A percentile compares a stretch with the other conserved stretches of the same genome.
Conservation (phyloP, 2,113 vertebrate species). For the Nothoprocta perdicaria region DNA sequence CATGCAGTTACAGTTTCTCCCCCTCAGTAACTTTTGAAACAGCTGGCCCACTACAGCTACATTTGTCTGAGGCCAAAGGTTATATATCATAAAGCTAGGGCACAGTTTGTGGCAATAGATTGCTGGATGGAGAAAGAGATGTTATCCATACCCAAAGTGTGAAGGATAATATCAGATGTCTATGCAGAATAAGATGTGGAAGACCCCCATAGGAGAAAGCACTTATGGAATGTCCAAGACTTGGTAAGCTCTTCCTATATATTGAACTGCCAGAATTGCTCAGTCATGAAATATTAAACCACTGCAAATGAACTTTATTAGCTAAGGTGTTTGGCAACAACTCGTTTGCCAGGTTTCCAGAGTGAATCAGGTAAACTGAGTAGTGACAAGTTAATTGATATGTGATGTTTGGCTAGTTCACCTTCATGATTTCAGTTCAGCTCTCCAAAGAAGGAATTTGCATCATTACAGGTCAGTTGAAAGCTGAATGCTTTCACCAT, state of each 20-base stretch:
- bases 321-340: not conserved
- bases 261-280: not conserved
- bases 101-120: not conserved
- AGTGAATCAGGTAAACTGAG: constrained; percentile 18
- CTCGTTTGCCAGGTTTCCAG: not conserved
- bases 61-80: not conserved
- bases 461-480: not conserved
- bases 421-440: not conserved
- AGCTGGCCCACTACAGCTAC: not conserved
- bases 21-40: not conserved
- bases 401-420: constrained; percentile 1
- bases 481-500: not conserved
- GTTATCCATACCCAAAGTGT: not conserved
- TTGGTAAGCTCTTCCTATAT: not conserved
- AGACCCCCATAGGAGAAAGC: not conserved
- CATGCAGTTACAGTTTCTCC: not conserved
- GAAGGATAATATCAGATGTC: not conserved
- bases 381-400: constrained; percentile 53
- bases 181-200: not conserved
- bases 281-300: not conserved
- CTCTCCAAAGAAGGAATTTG: not conserved
- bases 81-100: not conserved
- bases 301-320: not conserved
- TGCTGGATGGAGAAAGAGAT: not conserved
- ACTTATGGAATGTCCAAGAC: not conserved